Evolutionary conservation across 2,113 vertebrate genomes (phyloP).

Genomic region (Eretmochelys imbricata): DNA sequence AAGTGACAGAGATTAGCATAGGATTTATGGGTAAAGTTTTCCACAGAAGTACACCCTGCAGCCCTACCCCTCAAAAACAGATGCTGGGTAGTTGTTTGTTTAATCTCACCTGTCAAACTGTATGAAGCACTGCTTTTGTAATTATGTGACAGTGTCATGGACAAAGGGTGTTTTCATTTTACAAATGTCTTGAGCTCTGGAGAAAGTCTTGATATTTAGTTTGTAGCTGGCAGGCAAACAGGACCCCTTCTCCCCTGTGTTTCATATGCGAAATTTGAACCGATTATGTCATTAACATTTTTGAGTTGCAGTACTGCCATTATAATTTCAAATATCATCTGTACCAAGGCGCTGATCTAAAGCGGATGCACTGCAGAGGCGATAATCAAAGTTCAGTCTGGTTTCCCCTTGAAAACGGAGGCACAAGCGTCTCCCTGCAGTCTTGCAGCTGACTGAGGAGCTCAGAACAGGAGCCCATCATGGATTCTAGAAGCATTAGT

Average conservation of each 20-base stretch:
- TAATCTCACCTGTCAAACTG: neutral
- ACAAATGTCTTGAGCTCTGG: neutral
- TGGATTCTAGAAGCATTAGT: neutral
- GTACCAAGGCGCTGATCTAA: neutral
- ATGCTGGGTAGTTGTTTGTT: neutral
- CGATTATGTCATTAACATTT: neutral
- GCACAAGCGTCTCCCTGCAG: neutral
- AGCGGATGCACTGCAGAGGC: neutral
- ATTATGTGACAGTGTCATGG: neutral
- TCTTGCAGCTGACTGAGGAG: neutral
- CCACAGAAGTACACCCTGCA: neutral
- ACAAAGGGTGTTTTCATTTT: neutral
- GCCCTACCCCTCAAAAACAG: neutral
- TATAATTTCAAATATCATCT: neutral
- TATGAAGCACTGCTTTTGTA: neutral
- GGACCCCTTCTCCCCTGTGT: neutral
- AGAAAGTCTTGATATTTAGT: neutral
- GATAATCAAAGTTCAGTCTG: neutral
- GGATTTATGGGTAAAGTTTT: neutral
- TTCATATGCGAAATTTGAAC: neutral
- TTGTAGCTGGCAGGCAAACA: neutral
- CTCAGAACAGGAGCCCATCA: neutral
- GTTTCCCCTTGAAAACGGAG: too few species aligned
- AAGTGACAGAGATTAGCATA: neutral
- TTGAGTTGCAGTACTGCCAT: rapidly evolving